These are phyloP conservation scores for Leucophenga maculata DNA, from an alignment of 2,888 invertebrate species.

Conservation along the genomic window DNA sequence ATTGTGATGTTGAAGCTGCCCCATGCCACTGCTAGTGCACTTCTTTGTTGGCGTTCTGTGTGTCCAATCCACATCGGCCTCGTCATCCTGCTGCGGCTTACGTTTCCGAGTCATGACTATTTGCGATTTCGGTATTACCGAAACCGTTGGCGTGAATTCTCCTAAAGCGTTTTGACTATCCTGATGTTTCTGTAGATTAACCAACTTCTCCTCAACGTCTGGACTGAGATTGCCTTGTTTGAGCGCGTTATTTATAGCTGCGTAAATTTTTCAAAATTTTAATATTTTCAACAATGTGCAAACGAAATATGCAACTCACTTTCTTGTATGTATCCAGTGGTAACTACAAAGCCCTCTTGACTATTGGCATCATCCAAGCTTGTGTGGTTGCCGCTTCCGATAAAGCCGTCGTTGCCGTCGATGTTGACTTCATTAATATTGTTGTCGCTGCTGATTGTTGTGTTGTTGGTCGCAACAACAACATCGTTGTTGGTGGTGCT, in stretches of 20 bases:
- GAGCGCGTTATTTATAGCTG: slow-evolving; percentile 90
- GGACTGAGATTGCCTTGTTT: slow-evolving; percentile 93
- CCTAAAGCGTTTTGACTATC: slow-evolving; percentile 76
- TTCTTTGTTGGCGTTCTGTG: slow-evolving; percentile 41
- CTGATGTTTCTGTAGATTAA: slow-evolving; percentile 89
- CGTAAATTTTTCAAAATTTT: slow-evolving; percentile 20
- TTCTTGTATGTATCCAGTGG: slow-evolving; percentile 94
- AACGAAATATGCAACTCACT: slow-evolving; percentile 76
- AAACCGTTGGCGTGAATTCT: slow-evolving; percentile 39
- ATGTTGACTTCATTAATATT: slow-evolving; percentile 27
- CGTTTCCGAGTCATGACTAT: background rate
- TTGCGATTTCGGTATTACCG: background rate
- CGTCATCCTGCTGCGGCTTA: background rate
- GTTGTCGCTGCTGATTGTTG: slow-evolving; percentile 7
- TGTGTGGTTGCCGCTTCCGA: slow-evolving; percentile 30
- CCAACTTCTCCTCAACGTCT: slow-evolving; percentile 91
- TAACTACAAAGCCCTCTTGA: slow-evolving; percentile 82
- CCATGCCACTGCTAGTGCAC: background rate
- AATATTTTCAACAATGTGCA: background rate
- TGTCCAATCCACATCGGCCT: slow-evolving; percentile 56
- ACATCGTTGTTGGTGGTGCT: slow-evolving; percentile 27
- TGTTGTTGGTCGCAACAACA: slow-evolving; percentile 39
- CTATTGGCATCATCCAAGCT: slow-evolving; percentile 41
- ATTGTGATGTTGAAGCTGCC: slow-evolving; percentile 34
- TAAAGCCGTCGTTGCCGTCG: slow-evolving; percentile 30